Base-by-base conservation (phyloP, 2,797 vertebrate species). In the Coregonus ussuriensis region DNA sequence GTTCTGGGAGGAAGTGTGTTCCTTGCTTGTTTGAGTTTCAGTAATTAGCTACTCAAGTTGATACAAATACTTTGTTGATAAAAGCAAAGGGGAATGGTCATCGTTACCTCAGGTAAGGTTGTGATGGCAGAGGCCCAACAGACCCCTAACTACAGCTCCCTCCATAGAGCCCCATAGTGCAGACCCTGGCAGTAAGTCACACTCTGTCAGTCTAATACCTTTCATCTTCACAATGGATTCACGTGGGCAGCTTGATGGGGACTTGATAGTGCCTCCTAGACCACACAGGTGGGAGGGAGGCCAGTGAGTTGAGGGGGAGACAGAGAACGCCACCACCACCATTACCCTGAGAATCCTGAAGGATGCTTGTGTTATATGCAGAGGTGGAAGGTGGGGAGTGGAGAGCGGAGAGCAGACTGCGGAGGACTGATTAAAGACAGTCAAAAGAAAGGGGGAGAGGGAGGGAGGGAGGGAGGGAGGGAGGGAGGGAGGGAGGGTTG, bases 311-410 rank as follows among this genome's bases (percentile, higher is more conserved):
- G 25, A 29, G 11, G 63, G 29, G 29, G 29, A 29, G 63, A 33
- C 14, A 14, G 6, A 68, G 41, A 47, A 35, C 5, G 15, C 4
- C 31, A 15, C 4, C 11, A 33, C 33, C 65, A 37, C 31, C 66
- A 33, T 33, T 33, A 68, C 14, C 65, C 66, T 68, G 66, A 68
- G 33, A 68, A 16, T 35, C 31, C 31, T 68, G 33, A 35, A 25
- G 66, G 66, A 67, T 0, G 65, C 47, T 74, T 67, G 31, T 51
- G 51, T 51, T 68, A 53, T 74, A 59, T 74, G 63, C 63, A 79
- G 53, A 35, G 47, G 41, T 18, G 65, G 3, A 16, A 47, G 33
- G 25, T 47, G 6, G n/a, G 29, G 62, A 53, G n/a, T 13, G 41
- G n/a, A 59, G 21, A 67, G 41, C 37, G 16, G 51, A 53, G 16